Evolutionary conservation across 2,113 vertebrate genomes (phyloP).

Genomic region (Engraulis encrasicolus): DNA sequence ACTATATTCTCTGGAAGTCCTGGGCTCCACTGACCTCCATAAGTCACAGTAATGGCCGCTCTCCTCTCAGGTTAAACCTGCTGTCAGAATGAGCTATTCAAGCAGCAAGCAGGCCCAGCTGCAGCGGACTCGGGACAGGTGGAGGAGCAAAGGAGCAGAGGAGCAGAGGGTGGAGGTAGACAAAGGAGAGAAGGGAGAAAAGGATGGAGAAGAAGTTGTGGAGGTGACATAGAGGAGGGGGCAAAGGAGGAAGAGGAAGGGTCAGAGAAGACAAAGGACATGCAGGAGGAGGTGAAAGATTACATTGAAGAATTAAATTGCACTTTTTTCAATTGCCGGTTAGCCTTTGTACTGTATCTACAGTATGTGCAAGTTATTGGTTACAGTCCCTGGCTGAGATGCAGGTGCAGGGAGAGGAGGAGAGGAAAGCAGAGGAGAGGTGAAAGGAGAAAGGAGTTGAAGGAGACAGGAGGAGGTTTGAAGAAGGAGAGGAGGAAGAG

Average conservation of each 20-base stretch:
- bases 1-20: conserved; percentile 53
- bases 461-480: no score
- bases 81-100: conserved; percentile 65
- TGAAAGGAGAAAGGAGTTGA: no score
- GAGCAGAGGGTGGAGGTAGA: conserved; percentile 22
- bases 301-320: no score
- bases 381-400: no score
- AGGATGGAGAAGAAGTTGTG: conserved; percentile 17
- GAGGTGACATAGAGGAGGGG: background rate
- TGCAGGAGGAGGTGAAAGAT: no score
- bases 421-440: no score
- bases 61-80: conserved; percentile 67
- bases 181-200: conserved; percentile 2
- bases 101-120: conserved; percentile 60
- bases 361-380: no score
- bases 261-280: no score
- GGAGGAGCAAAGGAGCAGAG: conserved; percentile 22
- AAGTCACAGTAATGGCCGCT: conserved; percentile 68
- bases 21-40: conserved; percentile 52
- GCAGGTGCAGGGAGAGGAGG: no score
- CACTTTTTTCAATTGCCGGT: no score
- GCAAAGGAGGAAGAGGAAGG: background rate
- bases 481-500: no score
- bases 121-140: conserved; percentile 50
- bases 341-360: no score